Percentiles rank a stretch among this genome's conserved stretches.
Conservation (phyloP, 2,888 invertebrate species). For the Gari tellinella region DNA sequence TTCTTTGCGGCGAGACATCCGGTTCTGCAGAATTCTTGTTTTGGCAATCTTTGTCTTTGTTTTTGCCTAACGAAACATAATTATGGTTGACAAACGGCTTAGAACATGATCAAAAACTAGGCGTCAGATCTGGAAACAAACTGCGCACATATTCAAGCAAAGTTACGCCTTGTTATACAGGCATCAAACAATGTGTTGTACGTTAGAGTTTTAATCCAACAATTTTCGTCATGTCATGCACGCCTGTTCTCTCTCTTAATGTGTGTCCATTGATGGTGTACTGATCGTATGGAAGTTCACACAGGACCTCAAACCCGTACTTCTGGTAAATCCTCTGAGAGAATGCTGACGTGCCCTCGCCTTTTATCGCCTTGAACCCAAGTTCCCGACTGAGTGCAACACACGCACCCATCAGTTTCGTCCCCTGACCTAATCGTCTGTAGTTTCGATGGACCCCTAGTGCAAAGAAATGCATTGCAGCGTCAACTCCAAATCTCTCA, state of each 20-base stretch:
- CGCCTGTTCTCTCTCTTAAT: conserved; percentile 41
- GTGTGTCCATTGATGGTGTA: conserved; percentile 43
- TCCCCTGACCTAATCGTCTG: conserved; percentile 48
- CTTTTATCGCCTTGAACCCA: conserved; percentile 49
- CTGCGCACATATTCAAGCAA: too few species aligned
- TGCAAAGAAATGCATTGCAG: conserved; percentile 51
- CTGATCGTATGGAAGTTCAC: conserved; percentile 40
- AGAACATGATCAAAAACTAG: too few species aligned
- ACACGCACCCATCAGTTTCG: conserved; percentile 33
- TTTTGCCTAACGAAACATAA: too few species aligned
- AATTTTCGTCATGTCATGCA: conserved; percentile 44
- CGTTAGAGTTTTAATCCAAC: neutral
- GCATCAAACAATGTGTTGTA: too few species aligned
- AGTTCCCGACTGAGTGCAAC: conserved; percentile 43
- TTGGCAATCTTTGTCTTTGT: too few species aligned
- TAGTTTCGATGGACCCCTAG: conserved; percentile 49
- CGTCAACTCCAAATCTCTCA: conserved; percentile 25
- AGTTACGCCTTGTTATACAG: too few species aligned
- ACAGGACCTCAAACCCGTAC: conserved; percentile 35
- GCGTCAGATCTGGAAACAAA: too few species aligned
- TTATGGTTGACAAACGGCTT: too few species aligned
- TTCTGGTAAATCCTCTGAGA: conserved; percentile 55
- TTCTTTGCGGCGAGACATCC: too few species aligned
- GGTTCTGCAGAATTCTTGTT: too few species aligned
- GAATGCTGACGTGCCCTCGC: conserved; percentile 53